Evolutionary conservation across 2,113 vertebrate species (phyloP).

Genomic region (Nesoenas mayeri): DNA sequence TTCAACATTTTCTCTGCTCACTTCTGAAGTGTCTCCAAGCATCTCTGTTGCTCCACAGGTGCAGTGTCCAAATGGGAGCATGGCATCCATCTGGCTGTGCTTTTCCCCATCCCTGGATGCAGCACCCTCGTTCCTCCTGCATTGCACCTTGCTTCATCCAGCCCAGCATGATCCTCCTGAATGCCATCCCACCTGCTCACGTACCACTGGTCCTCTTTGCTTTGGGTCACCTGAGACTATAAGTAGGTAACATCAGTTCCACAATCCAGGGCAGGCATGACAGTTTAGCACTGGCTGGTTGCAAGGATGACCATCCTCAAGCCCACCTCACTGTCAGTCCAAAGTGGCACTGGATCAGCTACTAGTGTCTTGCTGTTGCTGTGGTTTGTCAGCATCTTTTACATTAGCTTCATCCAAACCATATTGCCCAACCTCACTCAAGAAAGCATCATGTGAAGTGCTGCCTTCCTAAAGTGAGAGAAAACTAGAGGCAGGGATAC

Average conservation of each 20-base stretch:
- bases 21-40: neutral
- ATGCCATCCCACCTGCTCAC: accelerated
- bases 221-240: neutral
- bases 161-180: accelerated
- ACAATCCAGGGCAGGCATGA: neutral
- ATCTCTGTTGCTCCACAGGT: neutral
- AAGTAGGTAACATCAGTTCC: neutral
- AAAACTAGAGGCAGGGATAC: neutral
- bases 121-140: neutral
- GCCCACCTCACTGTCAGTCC: neutral
- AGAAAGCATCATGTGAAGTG: accelerated
- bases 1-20: neutral
- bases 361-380: accelerated
- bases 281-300: neutral
- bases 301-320: accelerated
- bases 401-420: neutral
- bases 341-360: neutral
- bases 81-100: neutral
- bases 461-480: neutral
- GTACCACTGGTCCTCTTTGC: neutral
- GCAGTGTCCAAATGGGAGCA: accelerated
- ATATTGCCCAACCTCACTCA: neutral
- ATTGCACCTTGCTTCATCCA: neutral
- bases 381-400: neutral
- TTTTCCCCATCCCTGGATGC: neutral